Percentiles rank a stretch among this genome's conserved stretches.
phyloP scores from a whole-genome alignment of 2,888 invertebrate genomes.

The Steinernema scapterisci region DNA sequence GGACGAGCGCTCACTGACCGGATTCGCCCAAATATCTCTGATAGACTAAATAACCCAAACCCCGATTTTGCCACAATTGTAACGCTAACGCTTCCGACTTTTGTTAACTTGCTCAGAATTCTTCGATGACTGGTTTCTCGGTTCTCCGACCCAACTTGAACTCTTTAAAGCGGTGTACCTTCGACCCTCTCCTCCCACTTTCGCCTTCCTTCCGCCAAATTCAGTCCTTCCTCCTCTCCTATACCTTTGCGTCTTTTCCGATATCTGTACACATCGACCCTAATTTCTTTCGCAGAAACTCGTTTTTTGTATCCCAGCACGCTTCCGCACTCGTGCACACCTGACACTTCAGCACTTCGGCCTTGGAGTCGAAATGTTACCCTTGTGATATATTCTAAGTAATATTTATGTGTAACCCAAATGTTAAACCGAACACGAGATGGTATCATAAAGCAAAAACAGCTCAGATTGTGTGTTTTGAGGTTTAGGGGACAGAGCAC shows the following conservation, averaged over 20 bases:
- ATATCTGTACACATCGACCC: constrained; percentile 13
- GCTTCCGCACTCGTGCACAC: too few species aligned
- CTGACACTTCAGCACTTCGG: too few species aligned
- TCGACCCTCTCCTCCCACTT: neutral
- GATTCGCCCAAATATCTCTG: constrained; percentile 95
- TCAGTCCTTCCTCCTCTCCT: neutral
- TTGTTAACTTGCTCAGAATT: constrained; percentile 30
- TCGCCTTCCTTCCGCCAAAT: neutral
- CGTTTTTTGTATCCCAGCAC: too few species aligned
- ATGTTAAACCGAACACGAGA: neutral
- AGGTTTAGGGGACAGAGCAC: too few species aligned
- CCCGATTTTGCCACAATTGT: neutral
- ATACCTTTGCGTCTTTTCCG: neutral
- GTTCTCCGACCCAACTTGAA: constrained; percentile 24
- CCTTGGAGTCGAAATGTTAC: neutral
- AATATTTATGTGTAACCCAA: neutral
- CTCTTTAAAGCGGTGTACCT: constrained; percentile 7
- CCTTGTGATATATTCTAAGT: neutral
- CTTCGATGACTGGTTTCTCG: constrained; percentile 26
- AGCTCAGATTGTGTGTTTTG: neutral
- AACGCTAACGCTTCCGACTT: neutral
- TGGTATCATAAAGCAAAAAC: neutral
- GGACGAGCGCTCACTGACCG: constrained; percentile 91
- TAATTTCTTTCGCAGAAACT: too few species aligned
- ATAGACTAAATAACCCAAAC: constrained; percentile 73